Base-by-base conservation (phyloP, 2,797 vertebrate genomes). In the Parotocinclus haroldoi region DNA sequence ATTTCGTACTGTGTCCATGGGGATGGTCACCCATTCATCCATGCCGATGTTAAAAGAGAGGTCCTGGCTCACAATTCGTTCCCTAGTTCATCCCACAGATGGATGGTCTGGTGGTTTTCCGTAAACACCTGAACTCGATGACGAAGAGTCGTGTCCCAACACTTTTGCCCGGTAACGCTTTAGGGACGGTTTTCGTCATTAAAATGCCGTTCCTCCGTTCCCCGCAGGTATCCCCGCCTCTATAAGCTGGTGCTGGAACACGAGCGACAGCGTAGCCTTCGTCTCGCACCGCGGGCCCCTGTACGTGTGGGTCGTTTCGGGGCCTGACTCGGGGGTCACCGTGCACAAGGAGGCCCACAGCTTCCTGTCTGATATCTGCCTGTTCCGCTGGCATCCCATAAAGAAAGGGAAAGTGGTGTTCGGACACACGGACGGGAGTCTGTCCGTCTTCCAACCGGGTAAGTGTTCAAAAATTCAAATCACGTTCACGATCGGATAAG, bases 381-480 rank as follows among this genome's bases (percentile, higher is more conserved):
- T 96, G 3, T 98, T 99, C 83, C 86, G 96, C 63, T 99, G 96
- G 96, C 95, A 99, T 69, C 91, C 93, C 0, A 83, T 87, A 66
- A 95, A 93, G 81, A 95, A 89, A 79, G 95, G 93, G 17, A 98
- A 96, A 68, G 86, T 98, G 66, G 92, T 89, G 12, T 98, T 98
- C 74, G 96, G 96, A 42, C 96, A 99, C 82, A 92, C 89, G 0
- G 96, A 99, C 63, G 96, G 96, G 44, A 99, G 95, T 78, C 83
- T 99, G 10, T 99, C 96, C 5, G 72, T 98, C 77, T 98, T 98
- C 77, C 96, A 98, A 68, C 93, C 94, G 85, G 95, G 96, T 97
- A 60, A 48, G 9, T 13, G 42, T 13, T 10, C n/a, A n/a, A n/a
- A n/a, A n/a, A n/a, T n/a, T n/a, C n/a, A n/a, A n/a, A n/a, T n/a